Conservation (phyloP, 2,888 invertebrate genomes). For the Caenorhabditis sp. region DNA sequence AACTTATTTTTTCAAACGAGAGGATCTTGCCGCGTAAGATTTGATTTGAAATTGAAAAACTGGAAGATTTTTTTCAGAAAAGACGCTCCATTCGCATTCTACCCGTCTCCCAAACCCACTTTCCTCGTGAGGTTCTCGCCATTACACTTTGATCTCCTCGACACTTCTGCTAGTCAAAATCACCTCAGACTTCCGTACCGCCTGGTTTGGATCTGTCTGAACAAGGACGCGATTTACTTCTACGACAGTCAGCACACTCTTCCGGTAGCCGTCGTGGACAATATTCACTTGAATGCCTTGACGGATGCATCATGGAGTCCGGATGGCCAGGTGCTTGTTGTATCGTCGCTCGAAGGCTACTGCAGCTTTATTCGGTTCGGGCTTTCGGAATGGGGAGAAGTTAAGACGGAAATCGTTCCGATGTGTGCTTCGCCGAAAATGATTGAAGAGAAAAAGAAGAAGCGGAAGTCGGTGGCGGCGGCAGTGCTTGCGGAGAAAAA, state of each 20-base stretch:
- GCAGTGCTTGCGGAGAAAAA: conserved; percentile 22
- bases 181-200: conserved; percentile 87
- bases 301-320: conserved; percentile 93
- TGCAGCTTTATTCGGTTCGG: conserved; percentile 91
- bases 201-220: conserved; percentile 93
- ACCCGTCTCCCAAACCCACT: conserved; percentile 86
- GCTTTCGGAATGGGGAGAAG: conserved; percentile 66
- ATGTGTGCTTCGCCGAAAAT: conserved; percentile 41
- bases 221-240: conserved; percentile 89
- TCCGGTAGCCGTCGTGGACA: conserved; percentile 90
- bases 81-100: conserved; percentile 58
- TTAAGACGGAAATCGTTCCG: conserved; percentile 35
- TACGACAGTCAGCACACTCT: conserved; percentile 92
- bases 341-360: conserved; percentile 93
- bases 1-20: conserved; percentile 86
- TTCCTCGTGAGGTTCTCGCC: conserved; percentile 92
- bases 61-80: conserved; percentile 41
- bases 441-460: conserved; percentile 62
- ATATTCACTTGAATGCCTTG: conserved; percentile 92
- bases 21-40: conserved; percentile 84
- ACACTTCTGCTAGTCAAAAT: conserved; percentile 68
- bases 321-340: conserved; percentile 89
- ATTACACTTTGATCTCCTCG: conserved; percentile 87
- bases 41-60: neutral
- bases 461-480: conserved; percentile 35